These are phyloP conservation scores for Panthera tigris DNA, from an alignment of 2,113 vertebrate genomes.

Conservation along the genomic window DNA sequence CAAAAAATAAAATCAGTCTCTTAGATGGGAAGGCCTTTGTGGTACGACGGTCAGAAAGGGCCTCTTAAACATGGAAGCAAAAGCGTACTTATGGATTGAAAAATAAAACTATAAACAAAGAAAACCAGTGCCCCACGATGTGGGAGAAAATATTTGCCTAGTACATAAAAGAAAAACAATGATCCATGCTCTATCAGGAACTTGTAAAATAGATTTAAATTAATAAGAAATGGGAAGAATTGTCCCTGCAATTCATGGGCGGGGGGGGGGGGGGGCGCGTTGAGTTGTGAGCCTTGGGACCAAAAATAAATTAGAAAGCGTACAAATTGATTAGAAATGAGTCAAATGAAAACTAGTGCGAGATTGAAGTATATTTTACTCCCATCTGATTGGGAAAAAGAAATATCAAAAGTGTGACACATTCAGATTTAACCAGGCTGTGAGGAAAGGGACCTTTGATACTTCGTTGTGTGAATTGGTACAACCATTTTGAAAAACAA, in stretches of 20 bases:
- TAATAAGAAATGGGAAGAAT: not conserved
- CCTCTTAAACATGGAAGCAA: not conserved
- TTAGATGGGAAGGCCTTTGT: not conserved
- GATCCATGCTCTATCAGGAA: not conserved
- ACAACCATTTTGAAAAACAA: not conserved
- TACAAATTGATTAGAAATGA: not conserved
- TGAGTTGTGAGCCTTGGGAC: not conserved
- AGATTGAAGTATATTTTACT: not conserved
- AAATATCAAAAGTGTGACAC: not conserved
- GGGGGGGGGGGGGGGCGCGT: not conserved
- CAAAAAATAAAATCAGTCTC: not conserved
- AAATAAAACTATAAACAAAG: slow-evolving; percentile 1
- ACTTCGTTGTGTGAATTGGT: not conserved
- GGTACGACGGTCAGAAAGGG: not conserved
- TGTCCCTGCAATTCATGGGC: not conserved
- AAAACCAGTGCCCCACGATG: not conserved
- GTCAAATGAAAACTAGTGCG: not conserved
- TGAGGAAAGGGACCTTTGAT: not conserved
- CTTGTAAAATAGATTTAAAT: not conserved
- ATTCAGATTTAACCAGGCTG: not conserved
- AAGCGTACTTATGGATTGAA: not conserved
- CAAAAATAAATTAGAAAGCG: not conserved
- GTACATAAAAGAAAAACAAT: not conserved
- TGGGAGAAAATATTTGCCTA: not conserved
- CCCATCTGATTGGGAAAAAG: not conserved